Conservation (phyloP, 2,113 vertebrate species). For the Mixornis gularis region DNA sequence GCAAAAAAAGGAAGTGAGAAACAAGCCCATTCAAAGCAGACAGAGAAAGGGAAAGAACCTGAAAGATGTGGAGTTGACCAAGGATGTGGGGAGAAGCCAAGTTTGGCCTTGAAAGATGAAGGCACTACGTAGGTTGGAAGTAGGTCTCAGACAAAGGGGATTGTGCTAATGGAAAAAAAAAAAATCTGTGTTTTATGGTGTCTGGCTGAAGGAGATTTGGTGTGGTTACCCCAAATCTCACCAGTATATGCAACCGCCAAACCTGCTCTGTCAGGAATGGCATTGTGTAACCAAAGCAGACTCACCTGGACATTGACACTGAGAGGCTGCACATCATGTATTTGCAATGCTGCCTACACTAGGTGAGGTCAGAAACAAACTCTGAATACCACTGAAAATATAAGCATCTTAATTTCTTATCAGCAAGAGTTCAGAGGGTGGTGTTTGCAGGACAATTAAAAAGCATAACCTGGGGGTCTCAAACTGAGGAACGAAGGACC, state of each 20-base stretch:
- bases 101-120: neutral
- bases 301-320: neutral
- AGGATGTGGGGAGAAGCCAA: neutral
- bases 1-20: neutral
- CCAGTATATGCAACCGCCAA: neutral
- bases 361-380: neutral
- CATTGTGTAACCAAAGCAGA: neutral
- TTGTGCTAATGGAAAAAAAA: neutral
- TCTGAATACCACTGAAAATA: neutral
- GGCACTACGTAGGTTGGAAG: neutral
- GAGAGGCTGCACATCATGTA: accelerated
- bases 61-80: neutral
- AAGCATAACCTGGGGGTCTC: neutral
- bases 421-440: neutral
- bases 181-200: neutral
- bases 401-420: neutral
- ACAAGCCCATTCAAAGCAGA: neutral
- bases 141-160: neutral
- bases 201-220: neutral
- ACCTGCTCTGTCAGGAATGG: neutral
- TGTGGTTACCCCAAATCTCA: neutral
- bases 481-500: neutral
- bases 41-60: neutral
- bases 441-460: neutral
- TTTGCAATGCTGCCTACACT: neutral